phyloP scores from a whole-genome alignment of 2,888 invertebrate genomes.

The Cremastobaeus sp. region DNA sequence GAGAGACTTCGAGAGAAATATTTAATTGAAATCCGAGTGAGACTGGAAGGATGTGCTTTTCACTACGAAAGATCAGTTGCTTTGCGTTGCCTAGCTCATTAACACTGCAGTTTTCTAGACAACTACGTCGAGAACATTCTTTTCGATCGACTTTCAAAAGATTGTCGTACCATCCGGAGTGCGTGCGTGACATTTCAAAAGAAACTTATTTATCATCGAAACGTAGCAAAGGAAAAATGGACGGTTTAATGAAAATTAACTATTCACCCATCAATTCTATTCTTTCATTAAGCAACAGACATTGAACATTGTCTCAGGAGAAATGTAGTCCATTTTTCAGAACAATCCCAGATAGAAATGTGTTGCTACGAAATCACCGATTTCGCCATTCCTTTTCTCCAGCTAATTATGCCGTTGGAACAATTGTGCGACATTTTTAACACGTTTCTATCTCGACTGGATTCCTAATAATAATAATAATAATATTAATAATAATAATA shows the following conservation, averaged over 20 bases:
- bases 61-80: not conserved
- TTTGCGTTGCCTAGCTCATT: no score
- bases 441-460: no score
- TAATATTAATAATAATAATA: no score
- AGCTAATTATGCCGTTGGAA: no score
- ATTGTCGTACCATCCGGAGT: not conserved
- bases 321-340: conserved; percentile 38
- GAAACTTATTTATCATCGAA: conserved; percentile 7
- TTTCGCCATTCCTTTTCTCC: no score
- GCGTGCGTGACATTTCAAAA: conserved; percentile 5
- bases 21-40: conserved; percentile 12
- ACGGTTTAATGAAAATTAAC: conserved; percentile 9
- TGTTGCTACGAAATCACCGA: not conserved
- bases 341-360: conserved; percentile 32
- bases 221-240: conserved; percentile 19
- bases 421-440: not conserved
- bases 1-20: conserved; percentile 55
- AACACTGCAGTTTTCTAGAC: no score
- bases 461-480: no score
- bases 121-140: no score
- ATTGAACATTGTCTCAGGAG: conserved; percentile 45
- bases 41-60: conserved; percentile 33
- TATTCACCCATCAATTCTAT: not conserved
- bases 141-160: not conserved
- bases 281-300: conserved; percentile 25